Evolutionary conservation across 2,113 vertebrate species (phyloP), one percentile per base, ranked within the genome.

Genomic region (Callipepla californica): DNA sequence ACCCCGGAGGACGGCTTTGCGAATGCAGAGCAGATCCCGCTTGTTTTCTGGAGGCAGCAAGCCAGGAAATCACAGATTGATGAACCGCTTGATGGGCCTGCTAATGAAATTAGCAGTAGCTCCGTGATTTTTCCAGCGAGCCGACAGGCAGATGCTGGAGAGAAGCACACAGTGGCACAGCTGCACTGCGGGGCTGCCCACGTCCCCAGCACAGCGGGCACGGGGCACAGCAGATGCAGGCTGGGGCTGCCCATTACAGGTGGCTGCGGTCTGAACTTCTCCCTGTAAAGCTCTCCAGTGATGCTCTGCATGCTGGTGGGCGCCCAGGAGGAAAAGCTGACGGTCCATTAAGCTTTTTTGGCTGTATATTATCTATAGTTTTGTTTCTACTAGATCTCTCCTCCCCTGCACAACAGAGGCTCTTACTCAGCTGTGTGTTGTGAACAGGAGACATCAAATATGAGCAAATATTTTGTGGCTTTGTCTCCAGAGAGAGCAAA

Each of bases 21-120:
- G 77, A 75, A 92, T 93, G 76, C 80, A 45, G 90, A 96, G 80
- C 83, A 77, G 91, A 85, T 94, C 89, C 82, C 2, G 19, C 88
- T 80, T 93, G 70, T 84, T 95, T 82, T 85, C 93, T 91, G 47
- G 6, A 2, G n/a, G 92, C 72, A 1, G 76, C 85, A 58, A 86
- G 91, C 94, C 92, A 90, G 94, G 73, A 93, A 93, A 89, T 76
- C 91, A 55, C 13, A 86, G 87, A 92, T 25, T 93, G 81, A 91
- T 91, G 93, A 95, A 92, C 47, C 3, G n/a, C 91, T 96, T 87
- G 89, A 87, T 10, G 8, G 85, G 87, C 75, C 79, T 61, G 89
- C 89, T 95, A 94, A 94, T 94, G 94, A 94, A 96, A 93, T 95
- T 85, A 96, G 77, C 69, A 45, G 81, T 87, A 72, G 85, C 85